A percentile compares a stretch with the other conserved stretches of the same genome.
These are phyloP conservation scores for Eremobia ochroleuca DNA, from an alignment of 2,888 invertebrate species.

Conservation along the genomic window DNA sequence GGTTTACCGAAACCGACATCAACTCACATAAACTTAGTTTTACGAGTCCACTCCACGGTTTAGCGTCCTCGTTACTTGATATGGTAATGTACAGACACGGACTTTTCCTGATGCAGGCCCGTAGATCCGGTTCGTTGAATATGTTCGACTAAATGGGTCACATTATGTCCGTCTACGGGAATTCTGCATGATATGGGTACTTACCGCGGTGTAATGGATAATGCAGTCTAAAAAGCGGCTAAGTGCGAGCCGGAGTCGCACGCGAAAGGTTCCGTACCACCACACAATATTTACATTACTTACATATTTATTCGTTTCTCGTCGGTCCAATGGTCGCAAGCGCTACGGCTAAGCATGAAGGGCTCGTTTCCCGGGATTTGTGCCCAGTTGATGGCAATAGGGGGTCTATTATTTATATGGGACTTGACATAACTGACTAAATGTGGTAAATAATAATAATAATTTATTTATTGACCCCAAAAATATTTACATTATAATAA, in stretches of 20 bases:
- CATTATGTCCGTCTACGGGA: not conserved
- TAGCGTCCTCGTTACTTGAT: slow-evolving; percentile 37
- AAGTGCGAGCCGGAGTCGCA: not conserved
- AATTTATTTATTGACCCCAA: no score
- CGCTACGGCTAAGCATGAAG: no score
- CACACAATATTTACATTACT: not conserved
- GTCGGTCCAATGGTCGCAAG: no score
- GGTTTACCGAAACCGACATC: slow-evolving; percentile 39
- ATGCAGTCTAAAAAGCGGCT: not conserved
- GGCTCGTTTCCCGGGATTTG: no score
- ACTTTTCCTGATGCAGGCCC: slow-evolving; percentile 28
- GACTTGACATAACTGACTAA: no score
- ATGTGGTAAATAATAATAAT: no score
- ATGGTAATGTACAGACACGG: slow-evolving; percentile 51
- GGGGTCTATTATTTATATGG: no score
- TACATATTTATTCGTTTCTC: not conserved
- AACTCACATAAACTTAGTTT: slow-evolving; percentile 56
- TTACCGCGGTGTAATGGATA: not conserved
- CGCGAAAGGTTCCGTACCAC: not conserved
- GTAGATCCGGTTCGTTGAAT: slow-evolving; percentile 11
- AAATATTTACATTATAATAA: no score
- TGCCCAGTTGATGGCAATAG: no score
- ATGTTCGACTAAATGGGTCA: slow-evolving; percentile 23
- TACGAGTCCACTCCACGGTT: slow-evolving; percentile 47
- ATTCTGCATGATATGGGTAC: not conserved